Evolutionary conservation across 2,888 invertebrate species (phyloP).

Genomic region (Drosophila putrida): DNA sequence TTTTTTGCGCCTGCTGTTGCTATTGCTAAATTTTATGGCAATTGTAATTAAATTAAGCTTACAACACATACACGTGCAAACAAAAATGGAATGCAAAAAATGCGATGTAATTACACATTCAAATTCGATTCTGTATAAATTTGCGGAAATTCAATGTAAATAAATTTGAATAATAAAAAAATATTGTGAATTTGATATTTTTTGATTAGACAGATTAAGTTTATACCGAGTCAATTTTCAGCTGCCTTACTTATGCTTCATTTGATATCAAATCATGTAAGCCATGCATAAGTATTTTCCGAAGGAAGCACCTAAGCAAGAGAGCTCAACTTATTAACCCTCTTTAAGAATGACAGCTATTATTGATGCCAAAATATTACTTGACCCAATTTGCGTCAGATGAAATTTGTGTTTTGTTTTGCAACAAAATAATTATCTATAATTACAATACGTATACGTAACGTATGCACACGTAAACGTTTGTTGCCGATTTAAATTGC

Average conservation of each 20-base stretch:
- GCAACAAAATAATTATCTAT: conserved; percentile 4
- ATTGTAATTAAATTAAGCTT: conserved; percentile 76
- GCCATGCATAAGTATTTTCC: not conserved
- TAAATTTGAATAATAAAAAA: not conserved
- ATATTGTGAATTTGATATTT: not conserved
- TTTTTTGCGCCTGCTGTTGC: conserved; percentile 31
- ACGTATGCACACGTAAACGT: conserved; percentile 6
- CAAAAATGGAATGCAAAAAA: conserved; percentile 27
- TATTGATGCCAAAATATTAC: not conserved
- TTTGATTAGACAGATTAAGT: too few relatives aligned
- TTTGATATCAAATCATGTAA: not conserved
- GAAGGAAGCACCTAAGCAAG: too few relatives aligned
- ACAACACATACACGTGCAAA: conserved; percentile 41
- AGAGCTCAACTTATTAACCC: not conserved
- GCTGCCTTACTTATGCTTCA: not conserved
- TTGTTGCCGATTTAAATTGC: conserved; percentile 26
- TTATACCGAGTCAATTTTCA: too few relatives aligned
- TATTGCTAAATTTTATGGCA: conserved; percentile 58
- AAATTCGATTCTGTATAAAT: conserved; percentile 45
- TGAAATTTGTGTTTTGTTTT: not conserved
- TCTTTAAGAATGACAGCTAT: not conserved
- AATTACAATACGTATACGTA: conserved; percentile 4
- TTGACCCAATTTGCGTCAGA: conserved; percentile 10
- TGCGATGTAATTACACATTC: conserved; percentile 69
- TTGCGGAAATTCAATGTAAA: conserved; percentile 18